Percentiles rank a stretch among this genome's conserved stretches.
phyloP scores from a whole-genome alignment of 2,888 invertebrate genomes.

The Unio pictorum region DNA sequence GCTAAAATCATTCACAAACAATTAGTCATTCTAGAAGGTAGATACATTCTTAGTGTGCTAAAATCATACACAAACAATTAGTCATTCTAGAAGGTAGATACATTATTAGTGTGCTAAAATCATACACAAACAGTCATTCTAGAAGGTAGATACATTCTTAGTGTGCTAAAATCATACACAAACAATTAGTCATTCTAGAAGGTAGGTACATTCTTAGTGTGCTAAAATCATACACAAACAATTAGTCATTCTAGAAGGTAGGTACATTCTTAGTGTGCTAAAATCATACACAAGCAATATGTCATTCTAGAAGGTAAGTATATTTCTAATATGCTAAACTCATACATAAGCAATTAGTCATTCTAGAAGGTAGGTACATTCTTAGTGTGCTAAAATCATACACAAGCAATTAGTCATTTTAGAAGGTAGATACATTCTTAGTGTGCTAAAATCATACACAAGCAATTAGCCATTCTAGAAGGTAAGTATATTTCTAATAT shows the following conservation, averaged over 20 bases:
- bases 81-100: slow-evolving; percentile 85
- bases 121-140: slow-evolving; percentile 83
- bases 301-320: slow-evolving; percentile 85
- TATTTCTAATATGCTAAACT: slow-evolving; percentile 77
- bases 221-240: slow-evolving; percentile 84
- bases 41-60: slow-evolving; percentile 64
- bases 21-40: slow-evolving; percentile 87
- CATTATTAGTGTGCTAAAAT: slow-evolving; percentile 77
- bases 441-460: too few species aligned
- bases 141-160: slow-evolving; percentile 77
- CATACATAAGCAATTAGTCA: slow-evolving; percentile 82
- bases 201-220: slow-evolving; percentile 73
- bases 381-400: too few species aligned
- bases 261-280: slow-evolving; percentile 64
- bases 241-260: slow-evolving; percentile 87
- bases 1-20: slow-evolving; percentile 84
- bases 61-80: slow-evolving; percentile 86
- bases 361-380: slow-evolving; percentile 82
- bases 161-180: slow-evolving; percentile 80
- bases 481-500: too few species aligned
- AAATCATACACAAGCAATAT: slow-evolving; percentile 86
- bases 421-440: too few species aligned
- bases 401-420: too few species aligned
- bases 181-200: slow-evolving; percentile 88
- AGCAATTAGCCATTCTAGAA: too few species aligned